Evolutionary conservation across 2,888 invertebrate species (phyloP).

Genomic region (Elysia crispata): DNA sequence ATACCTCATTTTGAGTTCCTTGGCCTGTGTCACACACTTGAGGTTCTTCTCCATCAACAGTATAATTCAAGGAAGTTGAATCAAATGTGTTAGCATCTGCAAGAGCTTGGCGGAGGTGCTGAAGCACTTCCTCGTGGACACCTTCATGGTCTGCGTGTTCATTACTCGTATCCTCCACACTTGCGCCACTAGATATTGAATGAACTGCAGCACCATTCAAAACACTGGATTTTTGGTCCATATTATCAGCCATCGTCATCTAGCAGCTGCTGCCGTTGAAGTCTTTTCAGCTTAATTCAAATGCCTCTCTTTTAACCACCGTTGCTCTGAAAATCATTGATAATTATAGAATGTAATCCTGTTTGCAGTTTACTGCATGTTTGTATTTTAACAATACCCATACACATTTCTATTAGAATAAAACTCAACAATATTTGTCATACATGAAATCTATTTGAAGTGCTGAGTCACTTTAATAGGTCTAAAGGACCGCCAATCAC

Average conservation of each 20-base stretch:
- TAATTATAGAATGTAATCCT: no score
- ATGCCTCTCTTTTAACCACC: no score
- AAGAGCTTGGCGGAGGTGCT: slow-evolving; percentile 34
- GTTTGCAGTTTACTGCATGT: no score
- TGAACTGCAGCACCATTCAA: slow-evolving; percentile 52
- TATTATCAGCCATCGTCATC: slow-evolving; percentile 72
- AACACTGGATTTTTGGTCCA: slow-evolving; percentile 58
- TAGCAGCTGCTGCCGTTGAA: slow-evolving; percentile 40
- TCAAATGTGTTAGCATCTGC: slow-evolving; percentile 38
- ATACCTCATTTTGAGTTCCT: slow-evolving; percentile 3
- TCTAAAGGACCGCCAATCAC: no score
- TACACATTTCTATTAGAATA: no score
- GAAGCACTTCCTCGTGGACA: slow-evolving; percentile 37
- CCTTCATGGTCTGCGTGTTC: slow-evolving; percentile 33
- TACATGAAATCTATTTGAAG: no score
- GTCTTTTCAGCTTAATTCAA: no score
- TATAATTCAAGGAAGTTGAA: slow-evolving; percentile 20
- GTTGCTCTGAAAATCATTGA: no score
- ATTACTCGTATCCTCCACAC: slow-evolving; percentile 31
- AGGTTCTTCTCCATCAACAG: slow-evolving; percentile 22
- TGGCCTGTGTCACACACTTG: slow-evolving; percentile 47
- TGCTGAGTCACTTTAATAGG: no score
- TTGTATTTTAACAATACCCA: no score
- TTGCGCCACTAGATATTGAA: slow-evolving; percentile 16
- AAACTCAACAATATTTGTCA: no score